These are phyloP conservation scores for Argyra leucocephala DNA, from an alignment of 2,888 invertebrate species.

Conservation along the genomic window DNA sequence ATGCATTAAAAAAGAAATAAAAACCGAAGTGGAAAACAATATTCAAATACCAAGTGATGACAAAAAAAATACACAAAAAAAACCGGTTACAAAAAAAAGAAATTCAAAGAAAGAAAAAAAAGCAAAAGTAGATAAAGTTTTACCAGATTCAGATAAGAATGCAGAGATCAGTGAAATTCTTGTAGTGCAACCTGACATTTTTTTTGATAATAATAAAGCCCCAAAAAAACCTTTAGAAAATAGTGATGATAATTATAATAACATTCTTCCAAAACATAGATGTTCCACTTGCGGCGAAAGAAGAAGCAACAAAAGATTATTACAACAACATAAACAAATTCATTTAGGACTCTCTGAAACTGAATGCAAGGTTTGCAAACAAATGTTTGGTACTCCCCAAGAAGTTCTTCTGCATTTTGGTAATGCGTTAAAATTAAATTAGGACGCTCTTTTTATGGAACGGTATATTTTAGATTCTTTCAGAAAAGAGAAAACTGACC, in stretches of 20 bases:
- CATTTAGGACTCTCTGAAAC: not conserved
- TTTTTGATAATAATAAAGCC: not conserved
- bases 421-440: not conserved
- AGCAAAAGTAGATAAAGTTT: not conserved
- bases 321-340: not conserved
- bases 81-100: not conserved
- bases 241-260: not conserved
- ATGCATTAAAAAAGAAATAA: not conserved
- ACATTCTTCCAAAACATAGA: not conserved
- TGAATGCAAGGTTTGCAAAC: not conserved
- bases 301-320: not conserved
- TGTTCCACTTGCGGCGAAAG: not conserved
- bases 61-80: not conserved
- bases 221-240: not conserved
- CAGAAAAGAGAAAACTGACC: not conserved
- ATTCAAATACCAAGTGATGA: not conserved
- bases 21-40: not conserved
- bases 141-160: no score
- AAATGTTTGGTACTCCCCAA: not conserved
- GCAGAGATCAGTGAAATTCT: not conserved
- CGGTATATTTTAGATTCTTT: not conserved
- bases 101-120: not conserved
- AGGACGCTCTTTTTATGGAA: not conserved
- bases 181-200: not conserved
- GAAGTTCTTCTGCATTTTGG: not conserved